Conservation (phyloP, 2,113 vertebrate genomes). For the Crotalus helleri region DNA sequence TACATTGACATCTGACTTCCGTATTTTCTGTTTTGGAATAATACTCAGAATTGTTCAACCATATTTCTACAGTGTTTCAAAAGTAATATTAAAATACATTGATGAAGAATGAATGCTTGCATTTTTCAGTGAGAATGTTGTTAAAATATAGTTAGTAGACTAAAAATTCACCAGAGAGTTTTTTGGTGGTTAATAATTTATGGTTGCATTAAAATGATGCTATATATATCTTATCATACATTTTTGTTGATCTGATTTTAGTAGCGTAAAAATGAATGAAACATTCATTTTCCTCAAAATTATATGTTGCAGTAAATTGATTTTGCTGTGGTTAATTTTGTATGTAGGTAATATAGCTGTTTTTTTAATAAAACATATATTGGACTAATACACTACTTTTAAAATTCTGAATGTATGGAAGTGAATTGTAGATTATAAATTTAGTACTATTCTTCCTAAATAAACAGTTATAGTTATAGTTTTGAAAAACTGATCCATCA, state of each 20-base stretch:
- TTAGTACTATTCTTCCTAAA: slow-evolving; percentile 18
- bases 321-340: slow-evolving; percentile 60
- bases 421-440: slow-evolving; percentile 49
- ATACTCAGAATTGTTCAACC: slow-evolving; percentile 18
- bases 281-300: slow-evolving; percentile 55
- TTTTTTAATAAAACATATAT: slow-evolving; percentile 52
- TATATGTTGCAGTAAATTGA: slow-evolving; percentile 57
- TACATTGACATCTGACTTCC: not conserved
- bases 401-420: slow-evolving; percentile 50
- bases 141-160: slow-evolving; percentile 25
- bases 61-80: slow-evolving; percentile 29
- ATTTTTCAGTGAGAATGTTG: slow-evolving; percentile 7
- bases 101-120: not conserved
- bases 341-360: slow-evolving; percentile 52
- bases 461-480: slow-evolving; percentile 4
- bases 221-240: slow-evolving; percentile 8
- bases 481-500: slow-evolving; percentile 35
- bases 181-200: slow-evolving; percentile 23
- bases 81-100: slow-evolving; percentile 36
- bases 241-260: slow-evolving; percentile 31
- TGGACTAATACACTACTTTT: slow-evolving; percentile 52
- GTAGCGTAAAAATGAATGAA: slow-evolving; percentile 40
- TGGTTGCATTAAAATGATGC: slow-evolving; percentile 1
- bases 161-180: slow-evolving; percentile 3
- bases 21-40: slow-evolving; percentile 29